Base-by-base conservation (phyloP, 2,888 invertebrate species). In the Drosophila tripunctata region DNA sequence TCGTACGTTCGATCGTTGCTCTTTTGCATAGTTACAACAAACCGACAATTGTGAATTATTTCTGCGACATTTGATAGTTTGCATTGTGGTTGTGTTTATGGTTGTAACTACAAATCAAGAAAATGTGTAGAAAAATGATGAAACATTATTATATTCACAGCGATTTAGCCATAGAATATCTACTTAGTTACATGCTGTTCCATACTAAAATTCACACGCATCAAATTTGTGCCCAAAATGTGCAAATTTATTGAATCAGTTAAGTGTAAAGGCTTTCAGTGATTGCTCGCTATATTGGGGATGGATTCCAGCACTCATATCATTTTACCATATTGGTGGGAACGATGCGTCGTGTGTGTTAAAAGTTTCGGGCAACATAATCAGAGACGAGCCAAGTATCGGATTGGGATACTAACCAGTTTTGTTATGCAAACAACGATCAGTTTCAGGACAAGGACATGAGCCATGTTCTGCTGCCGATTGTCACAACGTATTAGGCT, bases 241-340 rank as follows among this genome's bases (percentile, higher is more conserved):
- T 31, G 36, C 22, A 47, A 71, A 69, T 69, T 78, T 67, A 61
- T 70, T 62, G 56, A 89, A 67, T 78, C 87, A 89, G 83, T 88
- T 87, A 69, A 88, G 89, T 89, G 89, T 82, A 90, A 89, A 67
- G 89, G 89, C 84, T 89, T 89, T 80, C 76, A 82, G 66, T 73
- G 82, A 88, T 89, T 83, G 73, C 64, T 68, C 45, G 35, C 27
- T 27, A 15, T 27, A n/a, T n/a, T n/a, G n/a, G 6, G 15, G n/a
- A 7, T 8, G 24, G 52, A 22, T 19, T 31, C 51, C 52, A 8
- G 36, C 33, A 8, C 21, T 44, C 58, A 64, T 87, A 88, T 83
- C 88, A 58, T 8, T 50, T 83, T 83, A 79, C 83, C 64, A 50
- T 72, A 69, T 69, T 70, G 85, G 82, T 89, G 89, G 89, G 89